Conservation (phyloP, 2,888 invertebrate species). For the Phorcus lineatus region DNA sequence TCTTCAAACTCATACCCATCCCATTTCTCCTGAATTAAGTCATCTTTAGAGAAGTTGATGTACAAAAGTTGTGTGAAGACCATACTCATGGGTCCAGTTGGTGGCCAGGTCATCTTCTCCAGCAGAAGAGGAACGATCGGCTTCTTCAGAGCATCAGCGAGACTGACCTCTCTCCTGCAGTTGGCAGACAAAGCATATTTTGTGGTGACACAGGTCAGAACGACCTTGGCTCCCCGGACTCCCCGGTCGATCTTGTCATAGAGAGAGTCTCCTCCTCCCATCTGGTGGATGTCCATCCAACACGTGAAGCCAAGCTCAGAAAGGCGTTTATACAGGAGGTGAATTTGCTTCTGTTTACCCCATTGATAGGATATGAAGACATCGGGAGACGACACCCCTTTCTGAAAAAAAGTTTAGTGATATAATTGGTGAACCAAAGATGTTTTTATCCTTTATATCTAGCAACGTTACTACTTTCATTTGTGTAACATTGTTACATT, state of each 20-base stretch:
- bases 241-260: constrained; percentile 70
- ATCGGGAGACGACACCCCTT: constrained; percentile 32
- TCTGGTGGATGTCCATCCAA: constrained; percentile 72
- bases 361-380: constrained; percentile 72
- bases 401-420: constrained; percentile 1
- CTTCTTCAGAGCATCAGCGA: constrained; percentile 64
- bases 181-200: constrained; percentile 73
- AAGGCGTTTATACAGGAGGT: constrained; percentile 57
- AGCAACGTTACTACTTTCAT: no score
- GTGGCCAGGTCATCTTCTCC: constrained; percentile 65
- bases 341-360: constrained; percentile 67
- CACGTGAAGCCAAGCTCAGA: constrained; percentile 58
- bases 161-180: constrained; percentile 66
- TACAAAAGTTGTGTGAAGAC: constrained; percentile 60
- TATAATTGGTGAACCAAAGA: no score
- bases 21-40: constrained; percentile 53
- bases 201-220: constrained; percentile 70
- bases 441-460: no score
- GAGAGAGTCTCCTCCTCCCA: constrained; percentile 72
- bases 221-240: constrained; percentile 55
- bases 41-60: constrained; percentile 49
- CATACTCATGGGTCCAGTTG: constrained; percentile 68
- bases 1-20: constrained; percentile 57
- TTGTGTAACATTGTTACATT: no score
- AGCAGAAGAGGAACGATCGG: constrained; percentile 66